phyloP scores from a whole-genome alignment of 2,888 invertebrate species.

The Dicycla oo region DNA sequence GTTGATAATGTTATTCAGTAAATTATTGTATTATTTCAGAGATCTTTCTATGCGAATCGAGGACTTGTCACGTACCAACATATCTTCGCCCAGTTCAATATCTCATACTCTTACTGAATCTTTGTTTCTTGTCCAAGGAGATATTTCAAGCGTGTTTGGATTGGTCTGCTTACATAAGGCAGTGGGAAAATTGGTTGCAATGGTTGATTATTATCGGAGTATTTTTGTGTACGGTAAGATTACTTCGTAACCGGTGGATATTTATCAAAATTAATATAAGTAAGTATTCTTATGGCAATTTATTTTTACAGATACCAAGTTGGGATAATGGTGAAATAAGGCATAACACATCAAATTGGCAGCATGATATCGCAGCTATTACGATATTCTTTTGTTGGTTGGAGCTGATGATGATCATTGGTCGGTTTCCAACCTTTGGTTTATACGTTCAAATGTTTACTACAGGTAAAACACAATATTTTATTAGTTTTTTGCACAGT shows the following conservation, averaged over 20 bases:
- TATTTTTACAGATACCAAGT: conserved; percentile 79
- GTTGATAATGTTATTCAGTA: not conserved
- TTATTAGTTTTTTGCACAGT: too few relatives aligned
- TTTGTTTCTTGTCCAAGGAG: conserved; percentile 93
- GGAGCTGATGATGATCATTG: conserved; percentile 96
- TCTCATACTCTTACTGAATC: conserved; percentile 91
- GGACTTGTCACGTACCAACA: conserved; percentile 81
- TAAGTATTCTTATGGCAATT: not conserved
- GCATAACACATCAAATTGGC: conserved; percentile 91
- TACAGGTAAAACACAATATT: conserved; percentile 88
- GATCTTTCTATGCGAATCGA: conserved; percentile 88
- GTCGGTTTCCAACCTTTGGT: conserved; percentile 96
- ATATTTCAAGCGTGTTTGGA: conserved; percentile 94
- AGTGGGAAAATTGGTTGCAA: conserved; percentile 97
- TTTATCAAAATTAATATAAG: not conserved
- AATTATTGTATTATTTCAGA: conserved; percentile 75
- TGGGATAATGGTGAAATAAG: conserved; percentile 80
- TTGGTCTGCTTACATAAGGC: conserved; percentile 93
- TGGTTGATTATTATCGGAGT: conserved; percentile 94
- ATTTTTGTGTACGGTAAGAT: conserved; percentile 92
- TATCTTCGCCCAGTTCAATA: conserved; percentile 89
- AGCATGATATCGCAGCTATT: conserved; percentile 94
- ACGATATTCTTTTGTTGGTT: conserved; percentile 95
- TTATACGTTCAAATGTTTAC: conserved; percentile 97
- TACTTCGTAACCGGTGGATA: not conserved